Percentiles rank a stretch among this genome's conserved stretches.
Evolutionary conservation across 2,888 invertebrate genomes (phyloP).

Genomic region (Slavum lentiscoides): DNA sequence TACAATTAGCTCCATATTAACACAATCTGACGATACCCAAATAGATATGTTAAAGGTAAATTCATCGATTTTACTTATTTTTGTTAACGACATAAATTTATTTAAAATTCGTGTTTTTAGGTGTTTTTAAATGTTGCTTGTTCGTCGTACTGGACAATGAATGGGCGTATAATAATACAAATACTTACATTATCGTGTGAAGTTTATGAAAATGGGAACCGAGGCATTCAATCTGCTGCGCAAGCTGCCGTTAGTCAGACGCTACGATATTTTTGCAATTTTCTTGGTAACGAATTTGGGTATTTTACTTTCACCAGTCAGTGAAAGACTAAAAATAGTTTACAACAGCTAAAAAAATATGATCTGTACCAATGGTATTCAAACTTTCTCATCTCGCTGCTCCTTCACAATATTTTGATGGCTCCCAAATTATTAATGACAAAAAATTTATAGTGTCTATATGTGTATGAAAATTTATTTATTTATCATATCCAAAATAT

Average conservation of each 20-base stretch:
- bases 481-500: too few relatives aligned
- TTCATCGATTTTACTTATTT: slow-evolving; percentile 55
- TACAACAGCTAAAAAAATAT: not conserved
- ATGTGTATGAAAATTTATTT: too few relatives aligned
- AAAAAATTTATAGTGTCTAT: too few relatives aligned
- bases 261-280: slow-evolving; percentile 80
- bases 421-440: too few relatives aligned
- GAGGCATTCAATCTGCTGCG: slow-evolving; percentile 82
- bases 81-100: not conserved
- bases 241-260: slow-evolving; percentile 89
- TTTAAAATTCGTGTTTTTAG: slow-evolving; percentile 58
- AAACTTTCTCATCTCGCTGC: too few relatives aligned
- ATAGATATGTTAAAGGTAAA: slow-evolving; percentile 70
- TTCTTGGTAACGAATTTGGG: slow-evolving; percentile 66
- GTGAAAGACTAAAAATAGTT: not conserved
- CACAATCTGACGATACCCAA: slow-evolving; percentile 85
- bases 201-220: slow-evolving; percentile 76
- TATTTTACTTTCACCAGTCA: slow-evolving; percentile 4
- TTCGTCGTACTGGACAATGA: slow-evolving; percentile 84
- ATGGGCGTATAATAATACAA: slow-evolving; percentile 84
- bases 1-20: slow-evolving; percentile 78
- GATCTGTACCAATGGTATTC: too few relatives aligned
- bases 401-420: too few relatives aligned
- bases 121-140: slow-evolving; percentile 86
- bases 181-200: slow-evolving; percentile 83